Evolutionary conservation across 2,797 vertebrate genomes (phyloP).

Genomic region (Acipenser transmontanus): DNA sequence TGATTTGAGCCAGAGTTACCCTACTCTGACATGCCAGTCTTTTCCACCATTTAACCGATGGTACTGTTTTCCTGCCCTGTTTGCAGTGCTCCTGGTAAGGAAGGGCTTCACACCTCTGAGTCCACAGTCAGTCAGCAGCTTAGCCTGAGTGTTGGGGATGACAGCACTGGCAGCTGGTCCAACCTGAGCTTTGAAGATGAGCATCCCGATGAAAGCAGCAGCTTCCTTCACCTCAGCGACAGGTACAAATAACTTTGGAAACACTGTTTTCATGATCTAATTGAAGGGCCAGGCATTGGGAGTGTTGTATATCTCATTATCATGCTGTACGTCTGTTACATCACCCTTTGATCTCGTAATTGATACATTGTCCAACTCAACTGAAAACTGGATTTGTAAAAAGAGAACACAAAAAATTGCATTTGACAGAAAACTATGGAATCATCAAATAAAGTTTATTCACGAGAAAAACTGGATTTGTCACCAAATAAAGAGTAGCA

Average conservation of each 20-base stretch:
- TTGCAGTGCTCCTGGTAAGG: conserved; percentile 69
- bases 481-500: no score
- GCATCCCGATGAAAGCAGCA: conserved; percentile 91
- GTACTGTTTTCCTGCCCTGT: conserved; percentile 24
- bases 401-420: no score
- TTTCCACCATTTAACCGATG: neutral
- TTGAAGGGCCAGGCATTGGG: no score
- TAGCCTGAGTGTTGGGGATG: conserved; percentile 84
- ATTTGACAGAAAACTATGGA: no score
- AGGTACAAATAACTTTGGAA: conserved; percentile 61
- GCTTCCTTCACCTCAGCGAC: conserved; percentile 96
- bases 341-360: no score
- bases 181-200: conserved; percentile 97
- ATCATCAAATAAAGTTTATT: no score
- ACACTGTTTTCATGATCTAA: no score
- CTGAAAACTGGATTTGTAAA: no score
- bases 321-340: no score
- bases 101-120: conserved; percentile 69
- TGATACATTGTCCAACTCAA: no score
- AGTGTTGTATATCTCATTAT: no score
- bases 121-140: conserved; percentile 82
- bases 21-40: neutral
- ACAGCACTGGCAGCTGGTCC: conserved; percentile 96
- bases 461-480: no score
- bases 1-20: conserved; percentile 15